Evolutionary conservation across 2,797 vertebrate species (phyloP).

Genomic region (Phataginus tricuspis): DNA sequence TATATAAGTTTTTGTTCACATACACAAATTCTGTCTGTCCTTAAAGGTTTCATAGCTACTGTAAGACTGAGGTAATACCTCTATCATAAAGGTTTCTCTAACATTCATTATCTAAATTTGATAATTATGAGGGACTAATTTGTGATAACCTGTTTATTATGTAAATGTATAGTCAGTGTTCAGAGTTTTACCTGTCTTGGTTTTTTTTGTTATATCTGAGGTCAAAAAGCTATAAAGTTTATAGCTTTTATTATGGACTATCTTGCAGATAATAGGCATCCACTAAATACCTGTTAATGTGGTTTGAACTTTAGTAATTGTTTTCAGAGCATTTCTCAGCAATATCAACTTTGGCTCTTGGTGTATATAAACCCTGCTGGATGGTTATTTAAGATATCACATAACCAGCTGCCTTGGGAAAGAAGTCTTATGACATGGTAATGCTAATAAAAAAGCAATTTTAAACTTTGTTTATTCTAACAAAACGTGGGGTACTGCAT

Average conservation of each 20-base stretch:
- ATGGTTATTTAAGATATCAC: neutral
- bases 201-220: constrained; percentile 20
- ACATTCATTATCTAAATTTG: neutral
- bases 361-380: neutral
- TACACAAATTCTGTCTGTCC: neutral
- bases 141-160: neutral
- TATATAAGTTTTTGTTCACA: neutral
- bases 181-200: constrained; percentile 7
- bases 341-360: neutral
- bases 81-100: neutral
- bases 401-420: neutral
- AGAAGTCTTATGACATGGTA: neutral
- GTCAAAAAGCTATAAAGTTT: neutral
- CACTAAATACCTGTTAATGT: neutral
- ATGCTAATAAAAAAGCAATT: neutral
- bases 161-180: neutral
- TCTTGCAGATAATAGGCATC: neutral
- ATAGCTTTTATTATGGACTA: neutral
- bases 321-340: constrained; percentile 20
- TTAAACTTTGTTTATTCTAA: constrained; percentile 31
- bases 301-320: neutral
- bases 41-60: neutral
- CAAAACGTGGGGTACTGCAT: neutral
- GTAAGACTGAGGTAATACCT: neutral
- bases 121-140: constrained; percentile 19